These are phyloP conservation scores for Mesopsocus fuscifrons DNA, from an alignment of 2,888 invertebrate species.

Conservation along the genomic window DNA sequence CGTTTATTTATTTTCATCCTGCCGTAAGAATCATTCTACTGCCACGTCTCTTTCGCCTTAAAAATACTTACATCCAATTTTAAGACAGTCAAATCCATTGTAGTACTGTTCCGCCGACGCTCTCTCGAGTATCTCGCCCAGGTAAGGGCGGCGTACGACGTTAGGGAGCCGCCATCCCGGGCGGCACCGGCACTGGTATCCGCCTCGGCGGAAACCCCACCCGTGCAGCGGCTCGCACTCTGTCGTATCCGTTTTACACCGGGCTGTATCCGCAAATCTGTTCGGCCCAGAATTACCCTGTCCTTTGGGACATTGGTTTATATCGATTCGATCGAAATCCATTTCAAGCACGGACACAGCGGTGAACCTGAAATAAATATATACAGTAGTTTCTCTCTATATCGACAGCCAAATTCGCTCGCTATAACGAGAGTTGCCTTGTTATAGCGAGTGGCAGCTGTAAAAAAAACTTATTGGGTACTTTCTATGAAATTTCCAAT, in stretches of 20 bases:
- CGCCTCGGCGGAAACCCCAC: conserved; percentile 89
- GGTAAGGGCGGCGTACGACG: conserved; percentile 71
- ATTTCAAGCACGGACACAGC: conserved; percentile 85
- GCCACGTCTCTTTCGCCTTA: too few species aligned
- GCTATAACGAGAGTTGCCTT: too few species aligned
- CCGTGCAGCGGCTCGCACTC: conserved; percentile 95
- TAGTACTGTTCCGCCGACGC: conserved; percentile 87
- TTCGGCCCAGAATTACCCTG: conserved; percentile 78
- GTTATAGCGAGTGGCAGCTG: too few species aligned
- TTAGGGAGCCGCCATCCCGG: conserved; percentile 77
- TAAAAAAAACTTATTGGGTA: too few species aligned
- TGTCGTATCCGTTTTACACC: conserved; percentile 80
- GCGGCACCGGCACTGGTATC: conserved; percentile 83
- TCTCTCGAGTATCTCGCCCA: conserved; percentile 84
- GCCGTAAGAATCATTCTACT: too few species aligned
- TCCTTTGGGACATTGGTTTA: conserved; percentile 88
- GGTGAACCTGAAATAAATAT: conserved; percentile 45
- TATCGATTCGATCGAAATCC: conserved; percentile 91
- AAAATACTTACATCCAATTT: conserved; percentile 69
- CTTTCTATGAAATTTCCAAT: too few species aligned
- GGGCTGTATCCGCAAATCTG: conserved; percentile 69
- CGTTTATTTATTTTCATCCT: too few species aligned
- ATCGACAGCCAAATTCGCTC: too few species aligned
- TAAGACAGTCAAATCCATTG: conserved; percentile 74
- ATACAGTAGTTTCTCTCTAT: too few species aligned